A percentile compares a stretch with the other conserved stretches of the same genome.
Conservation (phyloP, 2,797 vertebrate species). For the Siniperca scherzeri region DNA sequence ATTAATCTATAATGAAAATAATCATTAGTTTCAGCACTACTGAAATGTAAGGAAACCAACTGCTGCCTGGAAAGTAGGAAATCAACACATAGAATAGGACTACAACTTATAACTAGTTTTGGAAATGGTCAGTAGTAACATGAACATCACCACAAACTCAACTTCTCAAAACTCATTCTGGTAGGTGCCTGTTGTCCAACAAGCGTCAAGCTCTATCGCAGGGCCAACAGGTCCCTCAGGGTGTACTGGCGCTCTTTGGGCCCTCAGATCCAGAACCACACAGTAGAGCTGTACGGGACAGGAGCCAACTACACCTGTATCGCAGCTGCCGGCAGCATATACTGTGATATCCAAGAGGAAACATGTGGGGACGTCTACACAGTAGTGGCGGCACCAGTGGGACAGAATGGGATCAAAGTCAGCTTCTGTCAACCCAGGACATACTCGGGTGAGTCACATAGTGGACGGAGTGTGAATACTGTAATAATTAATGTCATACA, state of each 20-base stretch:
- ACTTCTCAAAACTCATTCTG: conserved; percentile 4
- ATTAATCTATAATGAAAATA: background rate
- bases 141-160: background rate
- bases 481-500: background rate
- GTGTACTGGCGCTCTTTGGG: conserved; percentile 88
- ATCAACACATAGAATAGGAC: background rate
- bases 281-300: conserved; percentile 87
- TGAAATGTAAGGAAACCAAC: background rate
- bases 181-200: conserved; percentile 94
- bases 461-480: background rate
- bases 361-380: conserved; percentile 92
- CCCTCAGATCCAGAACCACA: conserved; percentile 82
- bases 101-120: background rate
- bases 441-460: conserved; percentile 89
- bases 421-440: conserved; percentile 90
- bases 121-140: background rate
- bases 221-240: conserved; percentile 86
- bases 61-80: background rate
- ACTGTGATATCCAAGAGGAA: conserved; percentile 88
- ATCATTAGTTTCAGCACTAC: background rate
- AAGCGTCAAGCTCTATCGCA: conserved; percentile 89
- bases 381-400: conserved; percentile 88
- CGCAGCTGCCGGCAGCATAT: conserved; percentile 78
- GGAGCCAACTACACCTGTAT: conserved; percentile 91
- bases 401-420: conserved; percentile 80